phyloP scores from a whole-genome alignment of 2,888 invertebrate species.

The Odontocerum albicorne region DNA sequence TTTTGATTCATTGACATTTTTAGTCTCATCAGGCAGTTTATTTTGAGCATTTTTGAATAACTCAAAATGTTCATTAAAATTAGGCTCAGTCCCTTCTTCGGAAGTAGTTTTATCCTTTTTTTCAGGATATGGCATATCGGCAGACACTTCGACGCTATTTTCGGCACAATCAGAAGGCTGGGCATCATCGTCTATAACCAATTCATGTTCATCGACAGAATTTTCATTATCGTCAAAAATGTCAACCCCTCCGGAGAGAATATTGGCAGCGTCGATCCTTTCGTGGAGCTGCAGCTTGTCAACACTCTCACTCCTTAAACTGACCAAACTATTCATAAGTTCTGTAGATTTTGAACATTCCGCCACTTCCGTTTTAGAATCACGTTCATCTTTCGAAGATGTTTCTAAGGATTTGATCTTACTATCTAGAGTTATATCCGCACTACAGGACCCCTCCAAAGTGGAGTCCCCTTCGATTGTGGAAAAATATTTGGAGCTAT shows the following conservation, averaged over 20 bases:
- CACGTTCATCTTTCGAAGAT: not conserved
- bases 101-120: not conserved
- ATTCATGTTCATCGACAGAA: slow-evolving; percentile 54
- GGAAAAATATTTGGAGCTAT: slow-evolving; percentile 52
- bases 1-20: not conserved
- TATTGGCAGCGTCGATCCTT: slow-evolving; percentile 55
- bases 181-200: slow-evolving; percentile 51
- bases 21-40: slow-evolving; percentile 6
- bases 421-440: slow-evolving; percentile 12
- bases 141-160: slow-evolving; percentile 10
- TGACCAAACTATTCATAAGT: slow-evolving; percentile 12
- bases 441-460: slow-evolving; percentile 21
- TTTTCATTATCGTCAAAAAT: slow-evolving; percentile 59
- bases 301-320: slow-evolving; percentile 41
- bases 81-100: not conserved
- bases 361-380: not conserved
- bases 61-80: slow-evolving; percentile 15
- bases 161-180: slow-evolving; percentile 24
- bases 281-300: slow-evolving; percentile 51
- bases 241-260: slow-evolving; percentile 53
- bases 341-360: too few relatives aligned
- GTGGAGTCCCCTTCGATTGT: slow-evolving; percentile 50
- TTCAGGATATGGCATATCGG: slow-evolving; percentile 10
- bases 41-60: not conserved
- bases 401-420: slow-evolving; percentile 9